Evolutionary conservation across 2,797 vertebrate genomes (phyloP), one percentile per base, ranked within the genome.

Genomic region (Takifugu ocellatus): DNA sequence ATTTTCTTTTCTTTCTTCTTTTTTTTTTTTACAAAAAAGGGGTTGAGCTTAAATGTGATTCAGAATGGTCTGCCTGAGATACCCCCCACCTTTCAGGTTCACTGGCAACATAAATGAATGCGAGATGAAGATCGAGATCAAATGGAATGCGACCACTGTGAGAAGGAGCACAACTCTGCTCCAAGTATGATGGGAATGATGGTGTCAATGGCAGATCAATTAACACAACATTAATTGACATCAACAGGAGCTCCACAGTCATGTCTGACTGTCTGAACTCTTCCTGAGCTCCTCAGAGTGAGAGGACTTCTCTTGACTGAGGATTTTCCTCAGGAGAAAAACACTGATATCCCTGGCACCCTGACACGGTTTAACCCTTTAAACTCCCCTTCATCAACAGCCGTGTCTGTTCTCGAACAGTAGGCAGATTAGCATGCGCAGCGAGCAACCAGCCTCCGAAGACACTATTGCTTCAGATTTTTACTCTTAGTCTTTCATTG

Each of bases 291-390:
- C 11, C 14, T 42, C 14, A 52, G 56, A 48, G 24, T 56, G 21
- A 1, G 27, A 45, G 21, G 17, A n/a, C 14, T 15, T 12, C 33
- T 50, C n/a, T 16, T 24, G 42, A 24, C 44, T 52, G 43, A 48
- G 39, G 24, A 21, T 4, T 31, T 39, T 25, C n/a, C 39, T 56
- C 39, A 51, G 46, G 39, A 39, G 49, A 46, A 56, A 14, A 64
- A 42, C 25, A 43, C 6, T 5, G 50, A 53, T 7, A 6, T 43
- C 15, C 15, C 36, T 10, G 12, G n/a, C 9, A 48, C 11, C 44
- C 0, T n/a, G 52, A 48, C 43, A 26, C 26, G 3, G 48, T 10
- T 49, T 11, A 48, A 46, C 44, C 29, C 27, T 47, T 51, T 42
- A 39, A 42, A 33, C 15, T 21, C 9, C 43, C 43, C n/a, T 8